Conservation (phyloP, 2,888 invertebrate genomes). For the Zygogramma bicolorata region DNA sequence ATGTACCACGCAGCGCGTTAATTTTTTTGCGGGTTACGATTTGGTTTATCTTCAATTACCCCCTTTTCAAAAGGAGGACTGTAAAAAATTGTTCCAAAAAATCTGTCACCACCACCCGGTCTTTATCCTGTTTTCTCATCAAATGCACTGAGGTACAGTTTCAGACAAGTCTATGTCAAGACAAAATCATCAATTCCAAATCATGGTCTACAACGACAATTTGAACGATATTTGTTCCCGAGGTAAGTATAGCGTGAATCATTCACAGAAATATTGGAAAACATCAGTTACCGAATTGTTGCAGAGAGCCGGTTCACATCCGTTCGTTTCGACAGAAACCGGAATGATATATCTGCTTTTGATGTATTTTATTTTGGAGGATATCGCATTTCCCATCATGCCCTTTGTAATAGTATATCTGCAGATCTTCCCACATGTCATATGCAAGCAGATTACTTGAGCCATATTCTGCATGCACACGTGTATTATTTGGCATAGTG, state of each 20-base stretch:
- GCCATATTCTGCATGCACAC: background rate
- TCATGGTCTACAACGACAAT: too few species aligned
- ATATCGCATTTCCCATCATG: conserved; percentile 31
- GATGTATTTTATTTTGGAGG: conserved; percentile 43
- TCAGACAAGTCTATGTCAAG: too few species aligned
- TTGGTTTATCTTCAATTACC: too few species aligned
- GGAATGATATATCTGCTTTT: conserved; percentile 39
- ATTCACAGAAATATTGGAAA: background rate
- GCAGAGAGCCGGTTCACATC: conserved; percentile 28
- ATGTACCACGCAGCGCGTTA: too few species aligned
- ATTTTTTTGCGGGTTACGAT: too few species aligned
- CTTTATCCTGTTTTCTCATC: too few species aligned
- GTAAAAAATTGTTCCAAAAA: too few species aligned
- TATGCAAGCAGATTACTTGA: background rate
- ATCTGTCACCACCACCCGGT: too few species aligned
- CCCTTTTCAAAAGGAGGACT: too few species aligned
- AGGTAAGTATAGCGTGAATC: background rate
- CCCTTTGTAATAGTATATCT: conserved; percentile 25
- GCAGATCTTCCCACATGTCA: conserved; percentile 9
- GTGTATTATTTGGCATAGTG: background rate
- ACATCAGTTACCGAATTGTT: conserved; percentile 24
- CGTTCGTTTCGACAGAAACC: conserved; percentile 33
- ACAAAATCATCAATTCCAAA: too few species aligned
- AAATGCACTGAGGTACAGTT: too few species aligned
- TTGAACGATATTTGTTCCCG: background rate